Base-by-base conservation (phyloP, 2,888 invertebrate genomes). In the Cosmorhoe ocellata region DNA sequence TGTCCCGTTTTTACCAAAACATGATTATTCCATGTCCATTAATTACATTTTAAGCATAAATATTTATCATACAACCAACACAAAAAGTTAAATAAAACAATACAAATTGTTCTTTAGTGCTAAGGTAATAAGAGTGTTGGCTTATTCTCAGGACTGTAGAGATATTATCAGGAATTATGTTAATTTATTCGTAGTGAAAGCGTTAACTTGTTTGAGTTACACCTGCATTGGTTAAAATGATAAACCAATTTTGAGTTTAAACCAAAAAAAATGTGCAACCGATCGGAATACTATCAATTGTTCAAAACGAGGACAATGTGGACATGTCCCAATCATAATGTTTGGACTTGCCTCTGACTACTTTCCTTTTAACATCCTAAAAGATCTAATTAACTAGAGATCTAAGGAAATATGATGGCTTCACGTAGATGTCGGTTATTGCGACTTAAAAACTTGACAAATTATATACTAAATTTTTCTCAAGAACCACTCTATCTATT, bases 111-210 rank as follows among this genome's bases (percentile, higher is more conserved):
- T 13, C 27, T 32, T 24, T 48, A 45, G 4, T 0, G 0, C 6
- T 1, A n/a, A 0, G 3, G 4, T 0, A 0, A 36, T 39, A 52
- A 39, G 11, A 24, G n/a, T 32, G 18, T 1, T 12, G 11, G 6
- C 7, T n/a, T 6, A 30, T n/a, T 33, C 14, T 22, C 24, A 40
- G 28, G 14, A 36, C 7, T 30, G 26, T 39, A 40, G n/a, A n/a
- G 18, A 3, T 66, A 71, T 64, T 26, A 26, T 26, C 5, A 8
- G 38, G 12, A 44, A 14, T 36, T 74, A 82, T 81, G 78, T 53
- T 77, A 85, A 86, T 81, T 53, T 73, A 87, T 88, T 68, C 78
- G 70, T 71, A 83, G 88, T 81, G 80, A 85, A 85, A 78, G 81
- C 82, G 86, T 74, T 82, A 82, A 84, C 79, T 67, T 53, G 41